A percentile compares a stretch with the other conserved stretches of the same genome.
These are phyloP conservation scores for Tadarida brasiliensis DNA, from an alignment of 2,797 vertebrate species.

Conservation along the genomic window DNA sequence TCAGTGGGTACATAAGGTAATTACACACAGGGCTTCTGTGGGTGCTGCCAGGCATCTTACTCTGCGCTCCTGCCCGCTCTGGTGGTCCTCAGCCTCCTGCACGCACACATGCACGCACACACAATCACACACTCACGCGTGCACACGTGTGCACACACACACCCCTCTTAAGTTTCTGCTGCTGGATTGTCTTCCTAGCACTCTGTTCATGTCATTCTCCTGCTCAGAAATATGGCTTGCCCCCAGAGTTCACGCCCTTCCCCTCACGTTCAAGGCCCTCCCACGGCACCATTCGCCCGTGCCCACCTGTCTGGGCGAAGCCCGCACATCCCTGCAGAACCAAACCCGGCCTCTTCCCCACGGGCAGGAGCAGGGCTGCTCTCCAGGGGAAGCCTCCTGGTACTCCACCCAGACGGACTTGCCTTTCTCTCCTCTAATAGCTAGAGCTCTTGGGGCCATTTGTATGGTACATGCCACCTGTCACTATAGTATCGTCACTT, in stretches of 20 bases:
- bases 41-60: background rate
- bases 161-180: background rate
- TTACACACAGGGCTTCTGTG: background rate
- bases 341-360: background rate
- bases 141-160: background rate
- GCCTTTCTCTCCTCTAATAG: background rate
- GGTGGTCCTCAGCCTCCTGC: background rate
- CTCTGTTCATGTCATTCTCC: background rate
- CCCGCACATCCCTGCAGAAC: background rate
- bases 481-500: too few species aligned
- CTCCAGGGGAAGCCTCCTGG: background rate
- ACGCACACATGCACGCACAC: rapidly evolving
- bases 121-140: rapidly evolving
- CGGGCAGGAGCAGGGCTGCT: background rate
- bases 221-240: background rate
- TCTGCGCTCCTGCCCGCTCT: background rate
- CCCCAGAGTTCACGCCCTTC: background rate
- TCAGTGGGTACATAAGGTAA: background rate
- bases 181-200: background rate
- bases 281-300: background rate
- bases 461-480: background rate
- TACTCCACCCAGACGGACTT: background rate
- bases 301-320: background rate
- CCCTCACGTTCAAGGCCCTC: background rate
- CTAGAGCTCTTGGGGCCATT: background rate